These are phyloP conservation scores for Scortum barcoo DNA, from an alignment of 2,113 vertebrate genomes.

Conservation along the genomic window DNA sequence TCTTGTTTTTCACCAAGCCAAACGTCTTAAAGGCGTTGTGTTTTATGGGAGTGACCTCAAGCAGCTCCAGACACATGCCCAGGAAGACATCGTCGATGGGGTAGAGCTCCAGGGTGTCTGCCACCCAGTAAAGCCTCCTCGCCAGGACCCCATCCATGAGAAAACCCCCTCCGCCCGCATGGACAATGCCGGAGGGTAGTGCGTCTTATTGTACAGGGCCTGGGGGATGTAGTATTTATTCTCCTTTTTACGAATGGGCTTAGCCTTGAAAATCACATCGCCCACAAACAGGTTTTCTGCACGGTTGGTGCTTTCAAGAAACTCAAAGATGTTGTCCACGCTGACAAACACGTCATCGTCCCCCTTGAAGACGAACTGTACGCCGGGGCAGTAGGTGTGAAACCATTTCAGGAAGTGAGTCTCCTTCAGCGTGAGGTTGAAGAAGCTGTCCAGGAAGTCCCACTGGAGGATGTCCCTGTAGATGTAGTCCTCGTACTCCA, in stretches of 20 bases:
- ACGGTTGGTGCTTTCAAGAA: slow-evolving; percentile 81
- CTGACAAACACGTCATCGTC: slow-evolving; percentile 95
- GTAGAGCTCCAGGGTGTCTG: slow-evolving; percentile 90
- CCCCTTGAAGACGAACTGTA: slow-evolving; percentile 93
- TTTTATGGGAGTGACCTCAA: slow-evolving; percentile 87
- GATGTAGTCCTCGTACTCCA: slow-evolving; percentile 93
- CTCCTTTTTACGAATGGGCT: slow-evolving; percentile 91
- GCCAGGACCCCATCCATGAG: slow-evolving; percentile 90
- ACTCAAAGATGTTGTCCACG: slow-evolving; percentile 93
- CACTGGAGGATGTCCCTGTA: slow-evolving; percentile 95
- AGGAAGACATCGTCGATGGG: slow-evolving; percentile 97
- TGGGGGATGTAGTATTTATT: slow-evolving; percentile 97
- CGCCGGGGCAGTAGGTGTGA: slow-evolving; percentile 87
- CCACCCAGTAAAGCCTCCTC: slow-evolving; percentile 85
- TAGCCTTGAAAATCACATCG: slow-evolving; percentile 90
- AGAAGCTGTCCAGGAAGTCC: slow-evolving; percentile 97
- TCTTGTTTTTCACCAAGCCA: slow-evolving; percentile 92
- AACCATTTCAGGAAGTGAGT: slow-evolving; percentile 98
- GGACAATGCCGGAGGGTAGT: slow-evolving; percentile 95
- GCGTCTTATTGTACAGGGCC: slow-evolving; percentile 87
- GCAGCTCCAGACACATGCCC: slow-evolving; percentile 95
- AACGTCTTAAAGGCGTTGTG: slow-evolving; percentile 97
- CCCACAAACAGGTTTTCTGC: slow-evolving; percentile 90
- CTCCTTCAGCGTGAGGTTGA: slow-evolving; percentile 98
- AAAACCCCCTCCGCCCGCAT: slow-evolving; percentile 95